Evolutionary conservation across 2,888 invertebrate species (phyloP).

Genomic region (Tinea pellionella): DNA sequence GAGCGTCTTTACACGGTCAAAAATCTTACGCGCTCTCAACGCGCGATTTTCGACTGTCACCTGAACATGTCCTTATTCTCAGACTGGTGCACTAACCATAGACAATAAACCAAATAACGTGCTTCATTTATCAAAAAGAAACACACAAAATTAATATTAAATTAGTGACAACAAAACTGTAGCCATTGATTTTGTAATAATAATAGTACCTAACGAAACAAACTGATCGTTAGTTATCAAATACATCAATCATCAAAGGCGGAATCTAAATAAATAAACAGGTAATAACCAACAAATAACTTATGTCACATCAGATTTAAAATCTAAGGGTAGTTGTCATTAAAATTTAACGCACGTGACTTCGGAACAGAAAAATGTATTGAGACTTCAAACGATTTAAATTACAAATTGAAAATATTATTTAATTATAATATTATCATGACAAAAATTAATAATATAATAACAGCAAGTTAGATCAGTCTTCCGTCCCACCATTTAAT

Average conservation of each 20-base stretch:
- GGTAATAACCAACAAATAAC: conserved; percentile 8
- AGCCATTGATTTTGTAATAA: conserved; percentile 2
- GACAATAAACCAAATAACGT: too few relatives aligned
- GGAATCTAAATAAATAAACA: conserved; percentile 9
- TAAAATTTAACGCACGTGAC: not conserved
- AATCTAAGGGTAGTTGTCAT: conserved; percentile 8
- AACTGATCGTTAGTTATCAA: conserved; percentile 14
- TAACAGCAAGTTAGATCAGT: too few relatives aligned
- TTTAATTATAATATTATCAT: too few relatives aligned
- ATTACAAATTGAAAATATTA: too few relatives aligned
- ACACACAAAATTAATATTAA: conserved; percentile 1
- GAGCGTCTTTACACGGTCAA: too few relatives aligned
- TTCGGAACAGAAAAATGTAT: not conserved
- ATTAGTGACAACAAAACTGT: not conserved
- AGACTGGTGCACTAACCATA: too few relatives aligned
- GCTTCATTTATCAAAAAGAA: not conserved
- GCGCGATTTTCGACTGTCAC: too few relatives aligned
- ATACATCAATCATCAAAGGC: conserved; percentile 9
- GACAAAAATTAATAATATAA: too few relatives aligned
- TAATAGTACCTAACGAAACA: conserved; percentile 8
- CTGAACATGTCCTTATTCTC: too few relatives aligned
- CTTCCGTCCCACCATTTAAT: too few relatives aligned
- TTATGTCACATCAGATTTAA: conserved; percentile 4
- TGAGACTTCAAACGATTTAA: not conserved
- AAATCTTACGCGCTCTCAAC: too few relatives aligned